These are phyloP conservation scores for Moxostoma hubbsi DNA, from an alignment of 2,797 vertebrate genomes.

Conservation along the genomic window DNA sequence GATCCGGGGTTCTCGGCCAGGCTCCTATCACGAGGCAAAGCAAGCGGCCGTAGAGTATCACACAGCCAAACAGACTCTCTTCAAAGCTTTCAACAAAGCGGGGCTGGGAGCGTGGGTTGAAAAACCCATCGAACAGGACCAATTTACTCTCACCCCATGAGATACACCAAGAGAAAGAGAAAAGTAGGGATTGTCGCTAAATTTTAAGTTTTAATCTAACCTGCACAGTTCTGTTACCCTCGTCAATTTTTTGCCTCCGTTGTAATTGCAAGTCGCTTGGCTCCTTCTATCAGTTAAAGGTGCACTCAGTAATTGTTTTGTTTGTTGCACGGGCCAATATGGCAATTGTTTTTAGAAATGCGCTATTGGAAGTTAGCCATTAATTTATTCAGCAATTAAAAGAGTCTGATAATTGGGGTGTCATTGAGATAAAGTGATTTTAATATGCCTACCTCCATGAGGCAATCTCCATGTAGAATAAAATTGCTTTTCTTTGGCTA, in stretches of 20 bases:
- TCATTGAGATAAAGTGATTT: too few species aligned
- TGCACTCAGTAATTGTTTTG: background rate
- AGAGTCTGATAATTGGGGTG: too few species aligned
- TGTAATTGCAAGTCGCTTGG: background rate
- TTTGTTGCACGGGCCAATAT: too few species aligned
- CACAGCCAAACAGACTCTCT: slow-evolving; percentile 85
- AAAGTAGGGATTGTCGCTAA: too few species aligned
- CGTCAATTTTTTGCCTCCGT: background rate
- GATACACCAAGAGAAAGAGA: background rate
- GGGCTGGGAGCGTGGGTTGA: slow-evolving; percentile 93
- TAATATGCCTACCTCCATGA: too few species aligned
- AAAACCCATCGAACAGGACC: slow-evolving; percentile 93
- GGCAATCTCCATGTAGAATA: too few species aligned
- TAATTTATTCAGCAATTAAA: too few species aligned
- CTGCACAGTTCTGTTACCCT: background rate
- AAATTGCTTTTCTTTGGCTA: too few species aligned
- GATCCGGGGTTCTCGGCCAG: slow-evolving; percentile 75
- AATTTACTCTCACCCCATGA: slow-evolving; percentile 82
- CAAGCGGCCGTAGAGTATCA: slow-evolving; percentile 88
- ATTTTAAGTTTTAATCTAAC: slow-evolving; percentile 2
- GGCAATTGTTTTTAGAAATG: too few species aligned
- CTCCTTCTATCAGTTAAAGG: slow-evolving; percentile 20
- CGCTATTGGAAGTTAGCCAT: too few species aligned
- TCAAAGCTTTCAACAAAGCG: slow-evolving; percentile 87
- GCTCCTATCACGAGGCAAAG: slow-evolving; percentile 88